A percentile compares a stretch with the other conserved stretches of the same genome.
These are phyloP conservation scores for Pseudopodoces humilis DNA, from an alignment of 2,113 vertebrate species.

Conservation along the genomic window DNA sequence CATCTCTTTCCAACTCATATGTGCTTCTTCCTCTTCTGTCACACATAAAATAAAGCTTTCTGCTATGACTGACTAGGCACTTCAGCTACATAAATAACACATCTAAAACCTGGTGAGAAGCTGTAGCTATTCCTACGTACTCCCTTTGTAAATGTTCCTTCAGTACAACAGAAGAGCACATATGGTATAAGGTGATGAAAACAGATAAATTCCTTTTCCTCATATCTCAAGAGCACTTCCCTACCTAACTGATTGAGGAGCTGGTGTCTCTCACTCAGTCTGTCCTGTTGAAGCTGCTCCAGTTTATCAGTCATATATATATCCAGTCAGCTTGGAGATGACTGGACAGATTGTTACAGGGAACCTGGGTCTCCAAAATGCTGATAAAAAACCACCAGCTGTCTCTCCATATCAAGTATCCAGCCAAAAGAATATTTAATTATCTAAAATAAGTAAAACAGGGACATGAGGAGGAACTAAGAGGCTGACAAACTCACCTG, in stretches of 20 bases:
- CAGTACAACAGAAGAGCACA: not conserved
- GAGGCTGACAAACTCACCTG: not conserved
- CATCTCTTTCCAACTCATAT: not conserved
- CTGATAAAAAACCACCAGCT: not conserved
- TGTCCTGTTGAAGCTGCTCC: not conserved
- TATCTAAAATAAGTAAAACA: not conserved
- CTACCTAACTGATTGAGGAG: not conserved
- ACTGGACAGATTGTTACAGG: not conserved
- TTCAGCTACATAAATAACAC: not conserved
- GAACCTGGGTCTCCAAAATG: not conserved
- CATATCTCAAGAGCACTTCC: not conserved
- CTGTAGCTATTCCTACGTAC: not conserved
- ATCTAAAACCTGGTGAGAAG: not conserved
- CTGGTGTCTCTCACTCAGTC: not conserved
- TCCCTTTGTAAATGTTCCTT: not conserved
- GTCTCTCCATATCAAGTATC: not conserved
- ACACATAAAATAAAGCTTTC: not conserved
- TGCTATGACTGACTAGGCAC: not conserved
- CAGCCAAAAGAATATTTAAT: not conserved
- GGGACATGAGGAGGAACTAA: not conserved
- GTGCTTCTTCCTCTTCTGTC: not conserved
- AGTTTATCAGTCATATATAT: not conserved
- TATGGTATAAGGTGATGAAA: not conserved
- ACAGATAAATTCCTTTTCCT: not conserved
- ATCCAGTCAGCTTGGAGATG: rapidly evolving